Evolutionary conservation across 92 coral and sea anemone species (phyloP), one percentile per base, ranked within the genome.

Genomic region (Palythoa grandis): DNA sequence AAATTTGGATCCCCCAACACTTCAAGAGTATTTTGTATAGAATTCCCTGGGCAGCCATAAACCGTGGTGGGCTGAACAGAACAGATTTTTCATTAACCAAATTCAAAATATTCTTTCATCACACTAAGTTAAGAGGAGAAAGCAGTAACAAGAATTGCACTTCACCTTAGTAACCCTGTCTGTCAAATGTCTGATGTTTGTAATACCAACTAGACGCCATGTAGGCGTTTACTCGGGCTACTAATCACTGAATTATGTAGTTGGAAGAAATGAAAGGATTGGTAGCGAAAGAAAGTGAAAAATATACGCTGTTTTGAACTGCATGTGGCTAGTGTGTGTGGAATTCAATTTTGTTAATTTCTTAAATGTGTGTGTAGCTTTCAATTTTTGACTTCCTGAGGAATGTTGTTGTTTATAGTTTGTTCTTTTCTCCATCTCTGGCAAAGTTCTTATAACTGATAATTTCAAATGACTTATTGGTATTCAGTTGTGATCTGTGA

Each of bases 361-460:
- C 16, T 54, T 54, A 54, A 56, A 16, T 56, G 61, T 56, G 61
- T 54, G 60, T 43, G 48, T 43, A 7, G 0, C 48, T 43, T 43
- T 43, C 48, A 43, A 43, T 43, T 43, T 56, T 56, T 56, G 15
- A 56, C 22, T 60, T 17, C 20, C 67, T 7, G 67, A 60, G 67
- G 22, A 60, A 60, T 60, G 17, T 17, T 60, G 17, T 17, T 60
- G 25, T 60, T 60, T 15, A 60, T 2, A 17, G 15, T 60, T 60
- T 58, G 20, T 58, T 60, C 20, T 60, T 60, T 60, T 60, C 8
- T 60, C 23, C 7, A 60, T 60, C 22, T 60, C 67, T 60, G 22
- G 23, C 67, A 60, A 60, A 60, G 22, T 60, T 60, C 67, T 60
- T 60, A 60, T 60, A 57, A 57, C 63, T 57, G 63, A 57, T 57